phyloP scores from a whole-genome alignment of 2,113 vertebrate species.

The Crypturellus undulatus region DNA sequence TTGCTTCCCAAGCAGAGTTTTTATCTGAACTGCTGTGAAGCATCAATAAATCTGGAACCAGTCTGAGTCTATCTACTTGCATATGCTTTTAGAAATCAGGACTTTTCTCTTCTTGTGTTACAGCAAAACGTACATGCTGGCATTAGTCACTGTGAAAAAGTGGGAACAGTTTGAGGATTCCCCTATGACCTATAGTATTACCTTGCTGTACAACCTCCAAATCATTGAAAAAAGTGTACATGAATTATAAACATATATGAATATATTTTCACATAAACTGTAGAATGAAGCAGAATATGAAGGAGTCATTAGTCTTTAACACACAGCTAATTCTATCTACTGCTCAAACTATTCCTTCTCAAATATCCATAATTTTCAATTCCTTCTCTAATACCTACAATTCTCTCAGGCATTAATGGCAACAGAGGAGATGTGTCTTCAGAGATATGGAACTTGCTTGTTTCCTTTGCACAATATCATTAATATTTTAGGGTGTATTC shows the following conservation, averaged over 20 bases:
- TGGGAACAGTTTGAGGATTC: not conserved
- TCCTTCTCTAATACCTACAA: not conserved
- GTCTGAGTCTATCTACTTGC: not conserved
- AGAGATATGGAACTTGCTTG: not conserved
- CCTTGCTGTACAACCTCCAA: not conserved
- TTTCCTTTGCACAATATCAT: not conserved
- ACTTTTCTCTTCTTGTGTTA: not conserved
- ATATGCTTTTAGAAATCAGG: not conserved
- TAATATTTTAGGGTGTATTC: not conserved
- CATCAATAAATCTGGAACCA: not conserved
- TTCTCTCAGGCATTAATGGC: not conserved
- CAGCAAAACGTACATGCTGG: accelerated
- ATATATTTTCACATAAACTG: not conserved
- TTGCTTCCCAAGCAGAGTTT: not conserved
- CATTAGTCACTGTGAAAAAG: not conserved
- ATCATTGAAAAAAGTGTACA: not conserved
- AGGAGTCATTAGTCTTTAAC: not conserved
- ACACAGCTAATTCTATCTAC: not conserved
- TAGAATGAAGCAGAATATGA: not conserved
- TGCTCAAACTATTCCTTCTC: not conserved
- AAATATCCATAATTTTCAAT: not conserved
- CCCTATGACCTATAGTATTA: not conserved
- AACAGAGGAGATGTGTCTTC: not conserved
- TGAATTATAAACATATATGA: not conserved
- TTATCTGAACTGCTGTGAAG: not conserved